Conservation (phyloP, 2,113 vertebrate species). For the Thunnus maccoyii region DNA sequence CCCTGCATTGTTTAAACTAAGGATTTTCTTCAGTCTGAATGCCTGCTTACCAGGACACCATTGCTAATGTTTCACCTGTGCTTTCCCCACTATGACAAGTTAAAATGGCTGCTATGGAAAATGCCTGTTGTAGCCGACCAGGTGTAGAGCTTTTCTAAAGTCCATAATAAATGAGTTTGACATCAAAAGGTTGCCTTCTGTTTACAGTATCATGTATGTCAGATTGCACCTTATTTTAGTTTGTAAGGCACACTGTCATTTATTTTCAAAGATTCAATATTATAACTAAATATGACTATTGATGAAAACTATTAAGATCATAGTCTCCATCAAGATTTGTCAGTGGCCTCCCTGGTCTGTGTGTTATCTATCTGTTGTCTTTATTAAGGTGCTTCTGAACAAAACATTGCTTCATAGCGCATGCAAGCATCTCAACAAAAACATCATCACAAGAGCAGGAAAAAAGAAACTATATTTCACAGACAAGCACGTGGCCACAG, state of each 20-base stretch:
- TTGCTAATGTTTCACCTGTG: not conserved
- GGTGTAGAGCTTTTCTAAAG: too few relatives aligned
- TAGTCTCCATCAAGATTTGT: not conserved
- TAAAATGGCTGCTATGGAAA: not conserved
- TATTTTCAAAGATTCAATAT: too few relatives aligned
- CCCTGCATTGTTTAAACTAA: too few relatives aligned
- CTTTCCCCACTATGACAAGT: not conserved
- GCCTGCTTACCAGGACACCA: too few relatives aligned
- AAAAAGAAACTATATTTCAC: not conserved
- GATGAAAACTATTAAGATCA: not conserved
- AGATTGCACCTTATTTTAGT: too few relatives aligned
- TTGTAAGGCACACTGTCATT: too few relatives aligned
- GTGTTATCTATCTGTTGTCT: not conserved
- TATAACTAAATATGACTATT: not conserved
- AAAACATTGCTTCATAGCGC: not conserved
- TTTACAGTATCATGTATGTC: not conserved
- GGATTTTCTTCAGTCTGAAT: too few relatives aligned
- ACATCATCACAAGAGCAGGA: not conserved
- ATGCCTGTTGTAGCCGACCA: too few relatives aligned
- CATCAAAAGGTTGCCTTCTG: not conserved
- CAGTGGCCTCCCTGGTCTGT: not conserved
- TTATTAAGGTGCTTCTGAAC: not conserved
- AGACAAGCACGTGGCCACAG: not conserved
- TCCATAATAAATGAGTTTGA: too few relatives aligned
- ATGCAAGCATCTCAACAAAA: constrained; percentile 14